Evolutionary conservation across 2,113 vertebrate genomes (phyloP), one percentile per base, ranked within the genome.

Genomic region (Pavo muticus): DNA sequence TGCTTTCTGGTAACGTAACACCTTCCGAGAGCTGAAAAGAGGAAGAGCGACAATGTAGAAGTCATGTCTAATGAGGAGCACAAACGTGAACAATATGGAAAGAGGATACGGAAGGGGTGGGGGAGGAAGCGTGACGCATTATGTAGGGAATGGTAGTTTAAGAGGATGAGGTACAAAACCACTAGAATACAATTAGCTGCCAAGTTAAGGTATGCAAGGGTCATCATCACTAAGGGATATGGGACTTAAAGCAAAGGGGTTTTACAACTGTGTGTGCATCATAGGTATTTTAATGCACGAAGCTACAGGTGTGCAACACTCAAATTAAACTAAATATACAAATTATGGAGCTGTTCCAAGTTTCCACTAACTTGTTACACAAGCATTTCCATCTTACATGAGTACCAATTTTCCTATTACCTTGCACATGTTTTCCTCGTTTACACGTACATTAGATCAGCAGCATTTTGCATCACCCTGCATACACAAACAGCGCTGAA

Each of bases 61-160:
- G 56, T 68, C 60, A 18, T 7, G 32, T 9, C 30, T 40, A 74
- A 73, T 29, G 35, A 64, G 73, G 70, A 80, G 39, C 2, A 67
- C 45, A 60, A 85, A 60, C 7, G 15, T 10, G 65, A 93, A 47
- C 14, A 14, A 9, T 8, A 18, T 4, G 13, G 60, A 68, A 68
- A 57, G 18, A 54, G 42, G n/a, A 42, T 16, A 16, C 2, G 6
- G 48, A 4, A 2, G 1, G 2, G 10, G 16, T 6, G 6, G 6
- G 2, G 14, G 10, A 9, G 11, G 56, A 25, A 75, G 45, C 3
- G 4, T 29, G 52, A 35, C 30, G 32, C 20, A 23, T 61, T 54
- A 85, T 54, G 44, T 54, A 48, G 67, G 59, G 40, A 85, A 82
- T 4, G 2, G 42, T 18, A 57, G 81, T 82, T 71, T 25, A 48